Evolutionary conservation across 2,888 invertebrate species (phyloP).

Genomic region (Epirrhoe tristata): DNA sequence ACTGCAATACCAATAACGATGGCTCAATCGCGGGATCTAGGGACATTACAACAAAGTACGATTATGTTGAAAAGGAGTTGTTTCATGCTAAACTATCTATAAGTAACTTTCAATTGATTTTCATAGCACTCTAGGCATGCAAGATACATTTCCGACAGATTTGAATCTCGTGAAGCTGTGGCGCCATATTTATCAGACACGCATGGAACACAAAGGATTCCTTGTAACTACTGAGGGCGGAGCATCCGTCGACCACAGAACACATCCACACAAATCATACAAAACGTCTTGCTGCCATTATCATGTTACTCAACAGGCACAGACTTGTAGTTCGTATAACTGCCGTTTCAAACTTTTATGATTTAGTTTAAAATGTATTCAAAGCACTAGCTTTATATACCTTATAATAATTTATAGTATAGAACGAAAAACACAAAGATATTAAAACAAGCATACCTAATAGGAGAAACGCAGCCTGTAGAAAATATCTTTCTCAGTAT

Average conservation of each 20-base stretch:
- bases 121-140: constrained; percentile 10
- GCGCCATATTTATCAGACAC: constrained; percentile 51
- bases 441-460: not conserved
- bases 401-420: too few species aligned
- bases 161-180: constrained; percentile 36
- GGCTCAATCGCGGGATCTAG: constrained; percentile 25
- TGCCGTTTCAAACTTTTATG: constrained; percentile 6
- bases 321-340: constrained; percentile 12
- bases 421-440: not conserved
- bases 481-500: not conserved
- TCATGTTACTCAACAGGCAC: constrained; percentile 46
- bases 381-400: too few species aligned
- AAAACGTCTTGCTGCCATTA: constrained; percentile 59
- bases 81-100: not conserved
- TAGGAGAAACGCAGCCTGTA: not conserved
- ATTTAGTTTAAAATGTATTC: not conserved
- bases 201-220: constrained; percentile 68
- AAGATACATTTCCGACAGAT: constrained; percentile 30
- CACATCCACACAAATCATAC: constrained; percentile 49
- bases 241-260: constrained; percentile 70
- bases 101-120: not conserved
- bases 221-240: constrained; percentile 61
- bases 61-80: constrained; percentile 3
- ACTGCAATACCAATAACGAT: constrained; percentile 34
- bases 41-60: constrained; percentile 23